Conservation (phyloP, 1,140 invertebrate genomes). For the Saccostrea echinata region DNA sequence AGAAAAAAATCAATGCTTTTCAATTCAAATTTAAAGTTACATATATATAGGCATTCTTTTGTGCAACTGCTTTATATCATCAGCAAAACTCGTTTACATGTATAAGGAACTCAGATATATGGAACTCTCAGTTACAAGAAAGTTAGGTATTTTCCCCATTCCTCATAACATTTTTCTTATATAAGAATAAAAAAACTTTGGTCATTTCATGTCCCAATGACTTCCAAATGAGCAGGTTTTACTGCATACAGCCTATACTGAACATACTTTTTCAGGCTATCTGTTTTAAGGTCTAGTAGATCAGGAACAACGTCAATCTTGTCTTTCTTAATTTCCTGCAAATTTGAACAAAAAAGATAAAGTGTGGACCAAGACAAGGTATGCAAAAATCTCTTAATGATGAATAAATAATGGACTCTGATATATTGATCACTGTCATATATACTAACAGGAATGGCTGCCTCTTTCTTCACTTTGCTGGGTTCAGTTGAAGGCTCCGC, state of each 20-base stretch:
- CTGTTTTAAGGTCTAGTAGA: conserved; percentile 70
- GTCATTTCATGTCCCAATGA: too few relatives aligned
- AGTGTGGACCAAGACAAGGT: background rate
- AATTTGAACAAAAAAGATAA: background rate
- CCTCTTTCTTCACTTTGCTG: background rate
- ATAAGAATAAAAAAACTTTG: background rate
- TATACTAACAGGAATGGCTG: conserved; percentile 16
- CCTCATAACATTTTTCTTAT: background rate
- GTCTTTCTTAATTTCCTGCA: conserved; percentile 68
- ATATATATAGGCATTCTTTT: background rate
- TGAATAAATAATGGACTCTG: background rate
- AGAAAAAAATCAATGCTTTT: background rate
- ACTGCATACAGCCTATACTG: too few relatives aligned
- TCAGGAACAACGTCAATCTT: conserved; percentile 76
- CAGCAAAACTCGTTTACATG: background rate
- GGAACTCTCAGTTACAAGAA: background rate
- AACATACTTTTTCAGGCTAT: conserved; percentile 86
- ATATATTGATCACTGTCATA: background rate
- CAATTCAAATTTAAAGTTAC: background rate
- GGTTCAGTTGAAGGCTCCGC: background rate
- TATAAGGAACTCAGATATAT: background rate
- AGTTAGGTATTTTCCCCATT: background rate
- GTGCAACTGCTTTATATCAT: too few relatives aligned
- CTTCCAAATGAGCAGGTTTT: too few relatives aligned
- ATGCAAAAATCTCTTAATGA: background rate